These are phyloP conservation scores for Cynodonichthys magdalenae DNA, from an alignment of 2,797 vertebrate genomes.

Conservation along the genomic window DNA sequence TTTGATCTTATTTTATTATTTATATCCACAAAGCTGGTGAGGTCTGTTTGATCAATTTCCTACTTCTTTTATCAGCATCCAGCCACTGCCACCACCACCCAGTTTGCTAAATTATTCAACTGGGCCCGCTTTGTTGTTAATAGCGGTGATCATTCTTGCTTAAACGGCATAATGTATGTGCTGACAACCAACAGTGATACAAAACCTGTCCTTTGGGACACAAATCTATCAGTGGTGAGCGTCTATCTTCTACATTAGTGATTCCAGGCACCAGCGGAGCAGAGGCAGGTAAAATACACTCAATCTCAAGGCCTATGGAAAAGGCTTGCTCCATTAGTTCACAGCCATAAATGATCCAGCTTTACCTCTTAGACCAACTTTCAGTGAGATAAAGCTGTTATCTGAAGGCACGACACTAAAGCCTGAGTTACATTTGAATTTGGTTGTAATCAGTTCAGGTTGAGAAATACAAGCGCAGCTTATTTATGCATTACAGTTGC, in stretches of 20 bases:
- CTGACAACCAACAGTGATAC: constrained; percentile 75
- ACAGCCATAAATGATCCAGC: constrained; percentile 46
- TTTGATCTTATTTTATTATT: constrained; percentile 66
- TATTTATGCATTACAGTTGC: constrained; percentile 39
- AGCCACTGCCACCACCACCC: constrained; percentile 58
- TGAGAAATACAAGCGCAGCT: constrained; percentile 11
- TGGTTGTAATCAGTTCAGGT: constrained; percentile 2
- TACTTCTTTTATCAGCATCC: constrained; percentile 63
- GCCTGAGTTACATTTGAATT: background rate
- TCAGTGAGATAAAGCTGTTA: constrained; percentile 32
- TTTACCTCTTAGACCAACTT: background rate
- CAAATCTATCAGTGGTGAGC: constrained; percentile 66
- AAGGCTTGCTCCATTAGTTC: constrained; percentile 49
- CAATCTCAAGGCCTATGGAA: constrained; percentile 40
- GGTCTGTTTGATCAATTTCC: constrained; percentile 62
- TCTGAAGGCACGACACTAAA: constrained; percentile 26
- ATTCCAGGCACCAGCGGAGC: constrained; percentile 56
- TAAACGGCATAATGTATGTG: constrained; percentile 75
- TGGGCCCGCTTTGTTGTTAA: constrained; percentile 76
- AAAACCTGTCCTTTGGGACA: constrained; percentile 66
- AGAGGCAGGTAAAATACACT: constrained; percentile 59
- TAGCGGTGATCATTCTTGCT: constrained; percentile 79
- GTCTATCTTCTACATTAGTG: constrained; percentile 58
- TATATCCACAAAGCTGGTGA: constrained; percentile 47
- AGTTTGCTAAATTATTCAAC: constrained; percentile 77